Base-by-base conservation (phyloP, 23 tunicate genomes). In the Trididemnum miniatum region DNA sequence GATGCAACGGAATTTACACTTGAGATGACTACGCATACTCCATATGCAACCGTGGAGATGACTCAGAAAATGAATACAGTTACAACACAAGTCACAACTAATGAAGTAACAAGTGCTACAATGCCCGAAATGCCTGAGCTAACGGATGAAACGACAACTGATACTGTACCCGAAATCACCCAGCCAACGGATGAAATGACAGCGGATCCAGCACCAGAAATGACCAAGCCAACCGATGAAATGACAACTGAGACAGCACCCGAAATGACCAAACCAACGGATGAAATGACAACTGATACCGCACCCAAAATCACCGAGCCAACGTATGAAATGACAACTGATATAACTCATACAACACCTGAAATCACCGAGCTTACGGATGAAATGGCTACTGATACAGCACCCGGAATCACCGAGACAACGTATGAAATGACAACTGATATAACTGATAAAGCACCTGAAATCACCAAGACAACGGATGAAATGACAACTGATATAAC, bases 31-130 rank as follows among this genome's bases (percentile, higher is more conserved):
- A n/a, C n/a, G n/a, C n/a, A n/a, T n/a, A n/a, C n/a, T n/a, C n/a
- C n/a, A n/a, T n/a, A n/a, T n/a, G n/a, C n/a, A n/a, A n/a, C 27
- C 20, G n/a, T 64, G 29, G 57, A 49, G 18, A 49, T 18, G 57
- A 49, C 57, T 49, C 57, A 49, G 18, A 49, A 12, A 49, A 49
- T 49, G 57, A 64, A 9, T n/a, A 64, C 25, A 15, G 30, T 5
- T n/a, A 15, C 25, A 64, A 64, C n/a, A 64, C 71, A 23, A n/a
- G 71, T 5, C 18, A 64, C 71, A 64, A 64, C 71, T 64, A 64
- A 23, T 64, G 7, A 20, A 64, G 27, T 26, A 18, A n/a, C 20
- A 64, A 24, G 30, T 64, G 25, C 27, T 15, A n/a, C 25, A 7
- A n/a, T 5, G 7, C 29, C 71, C 9, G n/a, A 12, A 26, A n/a